phyloP scores from a whole-genome alignment of 2,113 vertebrate genomes.

The Pavo muticus region DNA sequence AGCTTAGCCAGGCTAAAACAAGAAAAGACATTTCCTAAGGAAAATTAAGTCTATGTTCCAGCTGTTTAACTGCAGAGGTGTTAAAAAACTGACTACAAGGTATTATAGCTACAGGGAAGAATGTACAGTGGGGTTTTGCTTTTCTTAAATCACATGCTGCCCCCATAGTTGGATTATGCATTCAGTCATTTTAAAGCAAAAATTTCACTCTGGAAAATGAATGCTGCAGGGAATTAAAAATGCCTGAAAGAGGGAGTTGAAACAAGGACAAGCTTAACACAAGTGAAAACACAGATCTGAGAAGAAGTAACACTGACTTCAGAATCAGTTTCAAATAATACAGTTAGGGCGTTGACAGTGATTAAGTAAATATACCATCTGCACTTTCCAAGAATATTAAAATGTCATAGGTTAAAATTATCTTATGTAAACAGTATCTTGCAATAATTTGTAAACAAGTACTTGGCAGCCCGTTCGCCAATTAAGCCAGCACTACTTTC shows the following conservation, averaged over 20 bases:
- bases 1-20: neutral
- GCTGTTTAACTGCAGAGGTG: neutral
- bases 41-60: neutral
- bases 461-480: neutral
- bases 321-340: slow-evolving; percentile 50
- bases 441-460: slow-evolving; percentile 45
- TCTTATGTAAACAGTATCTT: slow-evolving; percentile 54
- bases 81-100: neutral
- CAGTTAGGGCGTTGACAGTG: slow-evolving; percentile 46
- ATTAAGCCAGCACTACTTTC: neutral
- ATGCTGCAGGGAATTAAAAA: neutral
- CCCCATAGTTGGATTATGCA: neutral
- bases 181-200: neutral
- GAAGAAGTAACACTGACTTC: slow-evolving; percentile 52
- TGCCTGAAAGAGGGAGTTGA: neutral
- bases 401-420: slow-evolving; percentile 61
- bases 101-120: neutral
- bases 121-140: neutral
- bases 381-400: slow-evolving; percentile 59
- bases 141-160: neutral
- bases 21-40: neutral
- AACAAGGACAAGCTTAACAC: slow-evolving; percentile 8
- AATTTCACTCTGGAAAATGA: neutral
- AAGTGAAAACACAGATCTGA: slow-evolving; percentile 25
- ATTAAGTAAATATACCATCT: slow-evolving; percentile 63